Conservation (phyloP, 2,888 invertebrate genomes). For the Erebia epiphron region DNA sequence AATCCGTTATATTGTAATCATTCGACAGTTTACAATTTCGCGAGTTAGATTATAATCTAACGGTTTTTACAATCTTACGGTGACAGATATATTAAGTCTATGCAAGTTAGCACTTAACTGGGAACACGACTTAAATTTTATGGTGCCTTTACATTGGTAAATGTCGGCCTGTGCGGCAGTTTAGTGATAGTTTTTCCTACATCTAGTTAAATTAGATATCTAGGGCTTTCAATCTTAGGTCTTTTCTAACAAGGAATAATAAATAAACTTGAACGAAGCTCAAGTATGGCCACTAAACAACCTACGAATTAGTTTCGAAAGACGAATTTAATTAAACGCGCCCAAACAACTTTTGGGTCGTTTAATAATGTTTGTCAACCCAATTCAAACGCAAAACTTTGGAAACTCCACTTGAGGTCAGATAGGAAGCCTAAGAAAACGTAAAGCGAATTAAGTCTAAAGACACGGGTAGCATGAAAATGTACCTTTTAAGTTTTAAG, state of each 20-base stretch:
- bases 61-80: too few species aligned
- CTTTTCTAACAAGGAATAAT: background rate
- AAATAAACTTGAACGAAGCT: background rate
- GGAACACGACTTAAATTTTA: too few species aligned
- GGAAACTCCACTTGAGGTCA: slow-evolving; percentile 2
- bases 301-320: background rate
- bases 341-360: background rate
- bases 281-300: background rate
- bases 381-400: slow-evolving; percentile 1
- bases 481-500: slow-evolving; percentile 18
- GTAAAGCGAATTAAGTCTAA: background rate
- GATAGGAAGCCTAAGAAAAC: slow-evolving; percentile 4
- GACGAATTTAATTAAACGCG: background rate
- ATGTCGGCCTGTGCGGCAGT: too few species aligned
- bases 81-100: too few species aligned
- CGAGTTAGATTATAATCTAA: too few species aligned
- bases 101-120: too few species aligned
- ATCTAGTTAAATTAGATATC: too few species aligned
- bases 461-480: slow-evolving; percentile 9
- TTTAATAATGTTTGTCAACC: background rate
- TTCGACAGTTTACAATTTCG: too few species aligned
- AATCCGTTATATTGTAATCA: too few species aligned
- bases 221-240: too few species aligned
- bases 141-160: too few species aligned
- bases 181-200: too few species aligned